A percentile compares a stretch with the other conserved stretches of the same genome.
These are phyloP conservation scores for Mythimna albipuncta DNA, from an alignment of 2,888 invertebrate genomes.

Conservation along the genomic window DNA sequence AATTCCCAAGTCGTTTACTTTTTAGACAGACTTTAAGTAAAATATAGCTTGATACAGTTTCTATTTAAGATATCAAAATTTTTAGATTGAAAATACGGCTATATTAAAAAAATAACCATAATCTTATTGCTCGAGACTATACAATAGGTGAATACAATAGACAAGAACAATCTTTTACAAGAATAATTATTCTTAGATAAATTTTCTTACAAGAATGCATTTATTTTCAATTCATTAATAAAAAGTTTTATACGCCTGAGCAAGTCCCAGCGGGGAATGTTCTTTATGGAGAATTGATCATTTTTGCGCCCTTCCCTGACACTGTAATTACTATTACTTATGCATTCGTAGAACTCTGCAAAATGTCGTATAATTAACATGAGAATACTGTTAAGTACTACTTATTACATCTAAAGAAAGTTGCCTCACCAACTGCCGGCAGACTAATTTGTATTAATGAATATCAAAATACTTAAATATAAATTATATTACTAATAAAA, in stretches of 20 bases:
- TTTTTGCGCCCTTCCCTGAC: constrained; percentile 68
- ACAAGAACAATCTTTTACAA: constrained; percentile 16
- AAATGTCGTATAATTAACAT: constrained; percentile 57
- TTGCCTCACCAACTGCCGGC: constrained; percentile 3
- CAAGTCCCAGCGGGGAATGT: constrained; percentile 34
- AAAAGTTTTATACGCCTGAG: constrained; percentile 55
- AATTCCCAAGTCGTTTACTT: no score
- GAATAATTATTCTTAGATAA: constrained; percentile 23
- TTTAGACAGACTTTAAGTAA: no score
- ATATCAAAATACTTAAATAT: neutral
- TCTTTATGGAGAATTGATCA: constrained; percentile 54
- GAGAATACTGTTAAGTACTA: constrained; percentile 24
- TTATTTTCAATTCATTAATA: constrained; percentile 42
- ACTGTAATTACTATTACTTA: constrained; percentile 63
- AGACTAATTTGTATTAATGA: constrained; percentile 30
- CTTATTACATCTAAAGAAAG: constrained; percentile 18
- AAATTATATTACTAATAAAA: neutral
- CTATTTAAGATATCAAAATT: no score
- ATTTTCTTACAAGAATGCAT: constrained; percentile 26
- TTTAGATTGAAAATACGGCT: no score
- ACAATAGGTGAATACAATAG: neutral
- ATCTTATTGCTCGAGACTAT: neutral
- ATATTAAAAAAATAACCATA: no score
- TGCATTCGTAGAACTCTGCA: constrained; percentile 53
- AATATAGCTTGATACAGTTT: no score